Conservation (phyloP, 2,797 vertebrate species). For the Delichon dasypus region DNA sequence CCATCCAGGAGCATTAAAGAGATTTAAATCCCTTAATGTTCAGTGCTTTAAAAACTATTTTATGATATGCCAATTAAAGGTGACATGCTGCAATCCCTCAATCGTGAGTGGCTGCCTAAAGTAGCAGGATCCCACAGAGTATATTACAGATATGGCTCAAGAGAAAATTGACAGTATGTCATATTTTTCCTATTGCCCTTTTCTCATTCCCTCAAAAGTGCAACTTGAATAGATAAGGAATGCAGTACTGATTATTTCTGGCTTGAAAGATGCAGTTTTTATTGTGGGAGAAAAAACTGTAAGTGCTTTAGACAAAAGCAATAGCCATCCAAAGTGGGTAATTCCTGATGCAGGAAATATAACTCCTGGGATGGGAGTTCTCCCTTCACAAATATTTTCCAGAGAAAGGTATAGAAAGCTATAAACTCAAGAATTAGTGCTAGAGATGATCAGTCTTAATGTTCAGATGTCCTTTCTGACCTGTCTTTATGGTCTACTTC, state of each 20-base stretch:
- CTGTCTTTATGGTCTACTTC: not conserved
- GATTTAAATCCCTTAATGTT: constrained; percentile 60
- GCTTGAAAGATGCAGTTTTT: not conserved
- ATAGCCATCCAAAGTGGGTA: not conserved
- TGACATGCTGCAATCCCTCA: constrained; percentile 38
- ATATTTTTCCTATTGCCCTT: not conserved
- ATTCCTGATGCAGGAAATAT: not conserved
- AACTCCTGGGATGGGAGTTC: not conserved
- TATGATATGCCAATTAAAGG: constrained; percentile 53
- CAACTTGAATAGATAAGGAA: not conserved
- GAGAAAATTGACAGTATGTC: not conserved
- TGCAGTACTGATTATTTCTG: not conserved
- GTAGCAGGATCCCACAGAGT: not conserved
- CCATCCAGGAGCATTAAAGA: constrained; percentile 41
- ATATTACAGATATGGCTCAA: not conserved
- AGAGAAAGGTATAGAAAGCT: not conserved
- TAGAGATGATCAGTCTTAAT: not conserved
- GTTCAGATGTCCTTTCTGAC: not conserved
- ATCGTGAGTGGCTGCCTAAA: not conserved
- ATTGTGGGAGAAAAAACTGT: not conserved
- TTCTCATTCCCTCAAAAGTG: not conserved
- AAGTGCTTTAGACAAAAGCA: not conserved
- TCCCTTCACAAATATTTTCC: not conserved
- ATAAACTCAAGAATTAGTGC: not conserved
- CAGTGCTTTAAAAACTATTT: constrained; percentile 53